Evolutionary conservation across 1,140 invertebrate genomes (phyloP).

Genomic region (Drosophila elegans): DNA sequence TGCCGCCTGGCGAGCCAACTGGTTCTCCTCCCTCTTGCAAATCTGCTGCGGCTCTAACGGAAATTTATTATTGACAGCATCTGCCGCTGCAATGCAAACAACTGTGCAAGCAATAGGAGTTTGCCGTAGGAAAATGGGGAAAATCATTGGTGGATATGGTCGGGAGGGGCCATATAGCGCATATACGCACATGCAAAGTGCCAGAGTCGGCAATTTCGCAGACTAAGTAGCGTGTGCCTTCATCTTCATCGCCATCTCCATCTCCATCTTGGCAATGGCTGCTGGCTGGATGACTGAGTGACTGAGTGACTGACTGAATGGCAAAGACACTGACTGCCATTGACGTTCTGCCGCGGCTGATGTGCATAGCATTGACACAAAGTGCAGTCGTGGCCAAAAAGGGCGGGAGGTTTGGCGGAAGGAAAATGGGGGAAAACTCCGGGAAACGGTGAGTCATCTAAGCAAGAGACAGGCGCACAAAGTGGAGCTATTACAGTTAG

Average conservation of each 20-base stretch:
- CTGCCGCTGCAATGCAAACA: constrained; percentile 81
- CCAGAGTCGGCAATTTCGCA: constrained; percentile 70
- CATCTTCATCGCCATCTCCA: neutral
- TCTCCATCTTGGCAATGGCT: constrained; percentile 1
- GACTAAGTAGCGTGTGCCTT: constrained; percentile 68
- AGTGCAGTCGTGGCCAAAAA: constrained; percentile 48
- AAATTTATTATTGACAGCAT: constrained; percentile 84
- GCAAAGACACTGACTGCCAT: constrained; percentile 58
- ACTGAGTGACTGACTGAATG: constrained; percentile 14
- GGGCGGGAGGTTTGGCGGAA: neutral
- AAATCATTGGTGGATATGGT: constrained; percentile 1
- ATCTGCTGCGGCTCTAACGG: constrained; percentile 82
- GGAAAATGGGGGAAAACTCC: constrained; percentile 11
- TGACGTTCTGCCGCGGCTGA: constrained; percentile 59
- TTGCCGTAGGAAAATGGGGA: constrained; percentile 31
- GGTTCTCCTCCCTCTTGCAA: constrained; percentile 52
- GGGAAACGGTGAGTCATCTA: constrained; percentile 12
- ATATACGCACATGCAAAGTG: constrained; percentile 51
- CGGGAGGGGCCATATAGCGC: neutral
- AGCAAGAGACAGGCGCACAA: constrained; percentile 11
- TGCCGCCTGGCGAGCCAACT: constrained; percentile 52
- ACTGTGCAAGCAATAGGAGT: constrained; percentile 47
- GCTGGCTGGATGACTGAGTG: constrained; percentile 20
- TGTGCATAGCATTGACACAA: constrained; percentile 80
- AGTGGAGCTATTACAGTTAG: constrained; percentile 1